A percentile compares a stretch with the other conserved stretches of the same genome.
phyloP scores from a whole-genome alignment of 2,888 invertebrate species.

The Brassicogethes aeneus region DNA sequence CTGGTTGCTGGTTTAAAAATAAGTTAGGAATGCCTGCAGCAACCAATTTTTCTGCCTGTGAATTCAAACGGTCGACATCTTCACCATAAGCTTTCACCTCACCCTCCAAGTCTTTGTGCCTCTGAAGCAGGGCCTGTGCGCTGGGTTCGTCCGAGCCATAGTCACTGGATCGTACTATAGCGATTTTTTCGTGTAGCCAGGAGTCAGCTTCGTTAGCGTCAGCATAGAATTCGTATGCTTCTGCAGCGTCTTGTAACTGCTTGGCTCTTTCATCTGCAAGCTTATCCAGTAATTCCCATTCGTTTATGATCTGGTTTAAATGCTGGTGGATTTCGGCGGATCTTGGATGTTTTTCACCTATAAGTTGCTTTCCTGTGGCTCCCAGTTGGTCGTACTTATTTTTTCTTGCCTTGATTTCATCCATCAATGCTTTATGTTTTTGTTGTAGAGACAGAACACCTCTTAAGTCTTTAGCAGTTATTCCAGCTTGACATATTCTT shows the following conservation, averaged over 20 bases:
- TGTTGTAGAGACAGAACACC: constrained; percentile 84
- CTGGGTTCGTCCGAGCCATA: constrained; percentile 87
- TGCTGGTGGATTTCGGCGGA: constrained; percentile 73
- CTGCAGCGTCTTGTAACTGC: constrained; percentile 78
- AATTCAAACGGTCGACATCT: constrained; percentile 69
- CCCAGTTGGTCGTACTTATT: constrained; percentile 60
- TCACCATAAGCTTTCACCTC: constrained; percentile 82
- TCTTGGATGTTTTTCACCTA: constrained; percentile 74
- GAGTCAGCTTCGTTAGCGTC: constrained; percentile 98
- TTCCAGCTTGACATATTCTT: constrained; percentile 84
- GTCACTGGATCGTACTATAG: constrained; percentile 81
- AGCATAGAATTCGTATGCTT: constrained; percentile 94
- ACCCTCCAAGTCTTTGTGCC: constrained; percentile 80
- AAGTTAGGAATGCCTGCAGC: constrained; percentile 65
- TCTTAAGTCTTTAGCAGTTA: constrained; percentile 86
- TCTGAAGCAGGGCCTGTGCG: constrained; percentile 76
- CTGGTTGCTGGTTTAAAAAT: constrained; percentile 57
- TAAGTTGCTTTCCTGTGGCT: constrained; percentile 46
- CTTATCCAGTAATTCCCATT: constrained; percentile 85
- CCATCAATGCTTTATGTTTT: constrained; percentile 82
- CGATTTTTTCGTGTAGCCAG: constrained; percentile 94
- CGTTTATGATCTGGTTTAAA: constrained; percentile 67
- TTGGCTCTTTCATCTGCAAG: constrained; percentile 64
- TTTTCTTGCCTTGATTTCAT: constrained; percentile 76
- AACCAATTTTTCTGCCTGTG: constrained; percentile 68